Base-by-base conservation (phyloP, 1,140 invertebrate species). In the Caligus rogercresseyi region DNA sequence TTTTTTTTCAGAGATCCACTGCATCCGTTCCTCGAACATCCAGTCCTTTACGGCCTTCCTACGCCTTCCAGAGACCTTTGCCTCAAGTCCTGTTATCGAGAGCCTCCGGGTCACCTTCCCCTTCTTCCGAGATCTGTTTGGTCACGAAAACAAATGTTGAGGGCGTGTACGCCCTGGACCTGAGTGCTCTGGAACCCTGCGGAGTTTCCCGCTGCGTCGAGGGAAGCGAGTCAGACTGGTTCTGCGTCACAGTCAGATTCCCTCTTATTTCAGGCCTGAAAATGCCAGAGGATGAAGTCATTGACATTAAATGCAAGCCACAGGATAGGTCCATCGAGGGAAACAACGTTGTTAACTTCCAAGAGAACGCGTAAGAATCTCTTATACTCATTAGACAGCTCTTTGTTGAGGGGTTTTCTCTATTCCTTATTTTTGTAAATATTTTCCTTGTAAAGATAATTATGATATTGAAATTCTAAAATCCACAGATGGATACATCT, bases 281-380 rank as follows among this genome's bases (percentile, higher is more conserved):
- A 68, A 74, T 82, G n/a, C 76, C 75, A 0, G 77, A 80, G 54
- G 82, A 84, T 68, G 70, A 75, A 1, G 73, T 78, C 11, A 72
- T 83, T 13, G 79, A 77, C 20, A 71, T 84, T 25, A 76, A 79
- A 65, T 83, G 82, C 68, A 76, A 75, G 52, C 76, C 77, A 0
- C 81, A 81, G 64, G 78, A 82, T 19, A 74, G 74, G 43, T 74
- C 77, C 1, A 76, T 76, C 1, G 74, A 76, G 1, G 80, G 79
- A 57, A 79, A 76, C 0, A 80, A 79, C 70, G 67, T 68, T 2
- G 56, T 72, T 19, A 71, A 71, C 52, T 67, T 71, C 15, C 55
- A 67, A n/a, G 66, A 67, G 26, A 67, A 67, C 13, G 16, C 65
- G 69, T 70, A 64, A 69, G 68, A 43, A n/a, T n/a, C n/a, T 19